Evolutionary conservation across 2,797 vertebrate species (phyloP).

Genomic region (Hozukius guyotensis): DNA sequence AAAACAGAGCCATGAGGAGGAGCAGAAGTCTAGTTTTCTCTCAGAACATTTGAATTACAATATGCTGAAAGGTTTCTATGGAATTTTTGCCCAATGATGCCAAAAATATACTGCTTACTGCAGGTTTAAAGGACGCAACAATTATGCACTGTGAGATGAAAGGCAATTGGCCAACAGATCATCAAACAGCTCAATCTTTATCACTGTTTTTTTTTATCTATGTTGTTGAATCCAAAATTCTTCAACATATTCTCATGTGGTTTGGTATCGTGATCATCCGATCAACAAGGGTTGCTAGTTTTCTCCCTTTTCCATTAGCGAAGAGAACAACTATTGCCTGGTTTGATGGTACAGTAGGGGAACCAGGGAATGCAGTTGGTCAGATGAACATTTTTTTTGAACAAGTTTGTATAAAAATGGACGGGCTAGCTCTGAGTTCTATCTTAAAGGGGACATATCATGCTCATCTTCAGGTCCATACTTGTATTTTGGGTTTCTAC

Average conservation of each 20-base stretch:
- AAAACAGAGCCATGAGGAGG: too few species aligned
- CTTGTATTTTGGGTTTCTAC: too few species aligned
- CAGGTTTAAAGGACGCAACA: background rate
- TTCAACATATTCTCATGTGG: background rate
- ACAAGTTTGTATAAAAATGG: background rate
- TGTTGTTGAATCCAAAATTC: background rate
- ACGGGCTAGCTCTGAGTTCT: background rate
- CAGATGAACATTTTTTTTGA: background rate
- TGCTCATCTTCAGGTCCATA: too few species aligned
- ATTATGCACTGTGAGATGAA: background rate
- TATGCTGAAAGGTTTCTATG: too few species aligned
- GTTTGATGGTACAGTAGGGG: background rate
- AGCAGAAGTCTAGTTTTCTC: too few species aligned
- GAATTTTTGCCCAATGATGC: too few species aligned
- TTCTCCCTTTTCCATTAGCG: background rate
- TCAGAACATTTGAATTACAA: too few species aligned
- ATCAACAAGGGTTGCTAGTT: background rate
- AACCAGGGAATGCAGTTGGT: background rate
- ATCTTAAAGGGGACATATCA: too few species aligned
- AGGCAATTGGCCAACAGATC: background rate
- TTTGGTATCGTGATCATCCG: background rate
- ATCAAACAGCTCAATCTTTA: background rate
- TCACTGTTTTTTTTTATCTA: background rate
- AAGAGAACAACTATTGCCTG: background rate
- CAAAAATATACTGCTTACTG: too few species aligned